phyloP scores from a whole-genome alignment of 2,113 vertebrate species.

The Enhydra lutris region DNA sequence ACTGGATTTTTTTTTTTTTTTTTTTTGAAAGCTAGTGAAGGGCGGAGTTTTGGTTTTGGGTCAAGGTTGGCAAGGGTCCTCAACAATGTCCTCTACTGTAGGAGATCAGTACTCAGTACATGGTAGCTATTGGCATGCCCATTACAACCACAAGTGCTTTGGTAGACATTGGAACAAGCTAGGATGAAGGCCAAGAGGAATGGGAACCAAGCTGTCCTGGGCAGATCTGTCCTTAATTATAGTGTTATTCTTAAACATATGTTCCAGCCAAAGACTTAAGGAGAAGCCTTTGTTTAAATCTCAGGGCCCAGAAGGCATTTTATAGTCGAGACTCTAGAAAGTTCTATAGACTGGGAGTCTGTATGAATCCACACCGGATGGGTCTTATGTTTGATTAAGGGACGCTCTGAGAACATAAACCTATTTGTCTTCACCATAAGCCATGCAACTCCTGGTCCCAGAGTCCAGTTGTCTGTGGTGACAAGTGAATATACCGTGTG shows the following conservation, averaged over 20 bases:
- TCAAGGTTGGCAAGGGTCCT: background rate
- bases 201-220: background rate
- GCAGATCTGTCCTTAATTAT: background rate
- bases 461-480: background rate
- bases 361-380: background rate
- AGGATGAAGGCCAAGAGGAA: background rate
- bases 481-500: background rate
- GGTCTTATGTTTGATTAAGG: background rate
- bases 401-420: background rate
- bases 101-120: background rate
- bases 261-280: background rate
- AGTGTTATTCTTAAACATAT: background rate
- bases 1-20: background rate
- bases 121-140: background rate
- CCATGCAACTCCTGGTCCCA: background rate
- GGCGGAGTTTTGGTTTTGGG: background rate
- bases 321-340: background rate
- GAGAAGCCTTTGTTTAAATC: constrained; percentile 1
- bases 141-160: background rate
- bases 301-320: background rate
- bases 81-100: background rate
- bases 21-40: background rate
- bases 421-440: background rate
- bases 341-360: background rate
- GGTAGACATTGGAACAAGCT: background rate